These are phyloP conservation scores for Anolis carolinensis DNA, from an alignment of 2,113 vertebrate genomes.

Conservation along the genomic window DNA sequence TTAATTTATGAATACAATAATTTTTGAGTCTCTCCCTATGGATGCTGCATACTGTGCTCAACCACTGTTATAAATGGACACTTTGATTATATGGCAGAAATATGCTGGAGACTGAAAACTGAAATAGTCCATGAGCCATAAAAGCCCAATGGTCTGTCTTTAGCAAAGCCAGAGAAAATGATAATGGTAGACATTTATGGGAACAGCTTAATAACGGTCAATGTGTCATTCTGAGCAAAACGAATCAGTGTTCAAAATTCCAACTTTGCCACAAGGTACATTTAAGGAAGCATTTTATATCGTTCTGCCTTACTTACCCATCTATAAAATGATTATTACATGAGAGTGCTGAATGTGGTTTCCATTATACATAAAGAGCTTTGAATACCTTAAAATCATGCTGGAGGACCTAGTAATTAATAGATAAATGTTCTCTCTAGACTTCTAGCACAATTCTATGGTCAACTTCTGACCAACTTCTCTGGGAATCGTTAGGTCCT, in stretches of 20 bases:
- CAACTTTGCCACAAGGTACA: neutral
- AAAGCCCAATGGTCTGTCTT: conserved; percentile 8
- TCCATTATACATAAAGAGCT: too few relatives aligned
- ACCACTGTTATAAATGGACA: conserved; percentile 42
- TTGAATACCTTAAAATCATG: too few relatives aligned
- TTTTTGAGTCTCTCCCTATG: conserved; percentile 53
- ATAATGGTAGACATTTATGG: neutral
- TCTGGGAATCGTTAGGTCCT: too few relatives aligned
- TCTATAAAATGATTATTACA: neutral
- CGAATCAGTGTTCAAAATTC: conserved; percentile 1
- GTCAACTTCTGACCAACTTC: too few relatives aligned
- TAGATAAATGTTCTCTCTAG: too few relatives aligned
- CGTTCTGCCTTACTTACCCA: neutral
- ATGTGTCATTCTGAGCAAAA: neutral
- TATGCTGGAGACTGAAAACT: conserved; percentile 40
- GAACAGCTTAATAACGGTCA: conserved; percentile 1
- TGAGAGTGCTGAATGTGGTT: too few relatives aligned
- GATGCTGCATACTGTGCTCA: conserved; percentile 41
- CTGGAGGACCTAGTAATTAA: too few relatives aligned
- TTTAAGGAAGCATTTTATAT: neutral
- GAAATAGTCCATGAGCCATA: conserved; percentile 12
- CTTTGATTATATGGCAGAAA: conserved; percentile 62
- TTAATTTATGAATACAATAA: conserved; percentile 67
- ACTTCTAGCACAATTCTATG: too few relatives aligned
- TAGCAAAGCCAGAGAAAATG: neutral